A percentile compares a stretch with the other conserved stretches of the same genome.
phyloP scores from a whole-genome alignment of 2,113 vertebrate genomes.

The Pavo muticus region DNA sequence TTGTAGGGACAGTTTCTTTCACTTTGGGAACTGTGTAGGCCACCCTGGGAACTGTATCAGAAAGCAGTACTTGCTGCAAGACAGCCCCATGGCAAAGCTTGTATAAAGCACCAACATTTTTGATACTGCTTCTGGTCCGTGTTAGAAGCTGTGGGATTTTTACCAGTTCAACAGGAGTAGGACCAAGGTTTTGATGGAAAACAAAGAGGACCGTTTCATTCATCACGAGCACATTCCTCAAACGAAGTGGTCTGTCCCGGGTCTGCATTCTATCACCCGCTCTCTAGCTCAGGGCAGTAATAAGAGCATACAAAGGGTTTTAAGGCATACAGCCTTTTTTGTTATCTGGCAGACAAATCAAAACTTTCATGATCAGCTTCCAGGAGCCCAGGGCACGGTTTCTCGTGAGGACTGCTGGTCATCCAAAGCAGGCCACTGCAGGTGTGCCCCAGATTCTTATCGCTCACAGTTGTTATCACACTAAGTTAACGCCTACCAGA shows the following conservation, averaged over 20 bases:
- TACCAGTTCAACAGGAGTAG: not conserved
- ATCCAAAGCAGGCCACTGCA: not conserved
- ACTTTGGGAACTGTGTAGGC: not conserved
- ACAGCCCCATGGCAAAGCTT: not conserved
- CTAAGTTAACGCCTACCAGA: not conserved
- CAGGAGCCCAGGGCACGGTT: not conserved
- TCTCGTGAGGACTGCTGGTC: not conserved
- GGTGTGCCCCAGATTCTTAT: not conserved
- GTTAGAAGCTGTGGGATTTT: not conserved
- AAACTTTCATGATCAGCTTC: not conserved
- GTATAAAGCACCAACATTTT: not conserved
- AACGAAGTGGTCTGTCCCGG: not conserved
- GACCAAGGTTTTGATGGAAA: not conserved
- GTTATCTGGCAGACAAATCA: not conserved
- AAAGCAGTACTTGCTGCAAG: not conserved
- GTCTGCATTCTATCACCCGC: not conserved
- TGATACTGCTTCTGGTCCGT: not conserved
- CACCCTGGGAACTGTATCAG: not conserved
- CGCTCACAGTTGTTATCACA: rapidly evolving
- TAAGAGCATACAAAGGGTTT: not conserved
- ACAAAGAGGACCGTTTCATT: not conserved
- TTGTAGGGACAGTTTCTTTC: not conserved
- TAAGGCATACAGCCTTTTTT: not conserved
- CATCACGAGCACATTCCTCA: not conserved
- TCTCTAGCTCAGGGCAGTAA: not conserved